Base-by-base conservation (phyloP, 2,797 vertebrate genomes). In the Notolepis coatsorum region DNA sequence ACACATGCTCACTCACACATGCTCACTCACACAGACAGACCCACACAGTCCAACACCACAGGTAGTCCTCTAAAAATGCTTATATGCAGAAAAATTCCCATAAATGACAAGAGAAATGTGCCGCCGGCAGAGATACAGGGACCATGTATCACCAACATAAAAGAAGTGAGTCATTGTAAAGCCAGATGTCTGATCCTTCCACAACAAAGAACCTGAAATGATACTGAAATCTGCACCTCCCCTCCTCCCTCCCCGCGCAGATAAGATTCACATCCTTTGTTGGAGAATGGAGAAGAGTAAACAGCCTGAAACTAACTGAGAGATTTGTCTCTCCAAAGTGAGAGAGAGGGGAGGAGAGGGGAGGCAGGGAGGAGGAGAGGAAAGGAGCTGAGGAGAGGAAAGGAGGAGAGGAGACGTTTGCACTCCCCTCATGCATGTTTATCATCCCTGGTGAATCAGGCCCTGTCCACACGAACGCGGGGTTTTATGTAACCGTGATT, bases 391-490 rank as follows among this genome's bases (percentile, higher is more conserved):
- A n/a, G n/a, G n/a, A n/a, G n/a, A n/a, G n/a, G n/a, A n/a, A n/a
- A n/a, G n/a, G n/a, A n/a, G n/a, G n/a, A n/a, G n/a, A n/a, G n/a
- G n/a, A n/a, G n/a, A n/a, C n/a, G n/a, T n/a, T n/a, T n/a, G n/a
- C n/a, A n/a, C n/a, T 81, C 68, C 67, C 57, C 53, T 70, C 51
- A 31, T 54, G 72, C 65, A 61, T 68, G 76, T 78, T 86, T 79
- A 86, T 89, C 87, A 71, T 58, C 79, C 75, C 30, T n/a, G 63
- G 60, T 83, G 84, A 84, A 86, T 85, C 82, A 33, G 15, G 35
- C 15, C n/a, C n/a, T n/a, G n/a, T n/a, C n/a, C n/a, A n/a, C n/a
- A n/a, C n/a, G n/a, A n/a, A n/a, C n/a, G n/a, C n/a, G n/a, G n/a
- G n/a, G n/a, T n/a, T n/a, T n/a, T n/a, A n/a, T n/a, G n/a, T n/a